These are phyloP conservation scores for Nemurella pictetii DNA, from an alignment of 2,888 invertebrate species.

Conservation along the genomic window DNA sequence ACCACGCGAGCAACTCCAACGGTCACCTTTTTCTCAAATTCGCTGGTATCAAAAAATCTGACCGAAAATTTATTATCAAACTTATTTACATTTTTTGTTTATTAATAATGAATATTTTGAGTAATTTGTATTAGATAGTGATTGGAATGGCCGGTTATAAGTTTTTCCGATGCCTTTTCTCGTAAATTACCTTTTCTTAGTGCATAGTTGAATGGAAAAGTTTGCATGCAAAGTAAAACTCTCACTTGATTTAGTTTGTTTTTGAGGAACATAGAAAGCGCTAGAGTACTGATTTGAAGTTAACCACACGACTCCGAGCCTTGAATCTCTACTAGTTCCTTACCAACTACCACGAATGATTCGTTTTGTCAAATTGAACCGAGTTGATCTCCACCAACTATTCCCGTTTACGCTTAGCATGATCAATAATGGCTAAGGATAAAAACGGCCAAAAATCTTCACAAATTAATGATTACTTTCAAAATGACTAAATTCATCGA, in stretches of 20 bases:
- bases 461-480: not conserved
- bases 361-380: not conserved
- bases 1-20: not conserved
- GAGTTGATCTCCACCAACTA: no score
- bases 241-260: not conserved
- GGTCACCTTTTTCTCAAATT: not conserved
- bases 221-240: not conserved
- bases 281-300: not conserved
- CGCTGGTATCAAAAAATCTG: slow-evolving; percentile 6
- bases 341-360: not conserved
- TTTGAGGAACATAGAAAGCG: not conserved
- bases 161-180: not conserved
- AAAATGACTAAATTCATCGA: not conserved
- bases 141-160: not conserved
- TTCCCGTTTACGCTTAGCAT: not conserved
- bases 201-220: not conserved
- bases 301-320: not conserved
- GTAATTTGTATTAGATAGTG: slow-evolving; percentile 12
- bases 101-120: slow-evolving; percentile 7
- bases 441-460: not conserved
- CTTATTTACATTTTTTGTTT: slow-evolving; percentile 10
- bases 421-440: not conserved
- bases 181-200: not conserved
- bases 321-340: not conserved
- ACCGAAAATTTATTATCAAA: not conserved